Conservation (phyloP, 53 echinoderm and acorn worm genomes). For the Apostichopus leukothele region DNA sequence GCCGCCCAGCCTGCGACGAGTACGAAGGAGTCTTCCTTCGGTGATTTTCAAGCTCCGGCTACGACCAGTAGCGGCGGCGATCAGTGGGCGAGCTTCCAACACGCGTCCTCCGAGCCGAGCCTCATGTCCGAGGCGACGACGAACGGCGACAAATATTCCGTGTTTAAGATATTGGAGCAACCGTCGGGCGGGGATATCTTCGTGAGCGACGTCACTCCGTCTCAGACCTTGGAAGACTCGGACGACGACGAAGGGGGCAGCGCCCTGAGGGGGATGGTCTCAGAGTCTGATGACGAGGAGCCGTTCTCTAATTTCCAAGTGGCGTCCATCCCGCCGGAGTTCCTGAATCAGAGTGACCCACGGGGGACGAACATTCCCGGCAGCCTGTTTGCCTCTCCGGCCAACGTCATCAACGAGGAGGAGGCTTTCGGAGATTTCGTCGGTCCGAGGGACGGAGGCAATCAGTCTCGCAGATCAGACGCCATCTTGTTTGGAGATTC, state of each 20-base stretch:
- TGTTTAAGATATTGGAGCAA: conserved; percentile 56
- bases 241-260: conserved; percentile 66
- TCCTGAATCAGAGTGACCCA: conserved; percentile 1
- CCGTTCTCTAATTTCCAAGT: conserved; percentile 43
- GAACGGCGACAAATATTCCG: conserved; percentile 73
- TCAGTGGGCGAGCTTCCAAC: conserved; percentile 64
- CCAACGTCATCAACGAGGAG: neutral
- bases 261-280: conserved; percentile 43
- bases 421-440: neutral
- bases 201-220: conserved; percentile 9
- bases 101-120: conserved; percentile 83
- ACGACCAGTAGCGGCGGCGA: conserved; percentile 31
- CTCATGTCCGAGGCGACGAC: conserved; percentile 56
- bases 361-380: neutral
- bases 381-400: neutral
- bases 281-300: conserved; percentile 48
- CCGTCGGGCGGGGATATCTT: conserved; percentile 48
- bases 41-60: conserved; percentile 41
- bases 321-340: conserved; percentile 46
- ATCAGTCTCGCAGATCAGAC: neutral
- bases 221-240: conserved; percentile 22
- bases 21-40: neutral
- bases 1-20: neutral
- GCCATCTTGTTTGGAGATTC: neutral
- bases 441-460: neutral